These are phyloP conservation scores for Apotomis betuletana DNA, from an alignment of 2,888 invertebrate genomes.

Conservation along the genomic window DNA sequence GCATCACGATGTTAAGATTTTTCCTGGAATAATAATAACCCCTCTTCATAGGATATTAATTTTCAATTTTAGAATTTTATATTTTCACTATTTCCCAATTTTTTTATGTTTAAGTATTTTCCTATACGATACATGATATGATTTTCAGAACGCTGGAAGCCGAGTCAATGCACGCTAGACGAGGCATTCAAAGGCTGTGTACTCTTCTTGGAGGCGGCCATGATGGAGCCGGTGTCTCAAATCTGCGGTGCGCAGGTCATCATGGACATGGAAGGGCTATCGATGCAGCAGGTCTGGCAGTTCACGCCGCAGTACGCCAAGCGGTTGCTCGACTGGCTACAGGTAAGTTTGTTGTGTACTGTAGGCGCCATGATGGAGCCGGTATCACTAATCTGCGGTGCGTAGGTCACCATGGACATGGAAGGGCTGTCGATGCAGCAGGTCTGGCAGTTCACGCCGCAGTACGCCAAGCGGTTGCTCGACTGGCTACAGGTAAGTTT, in stretches of 20 bases:
- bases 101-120: too few species aligned
- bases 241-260: slow-evolving; percentile 91
- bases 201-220: slow-evolving; percentile 91
- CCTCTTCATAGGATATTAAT: too few species aligned
- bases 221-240: slow-evolving; percentile 90
- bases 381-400: slow-evolving; percentile 89
- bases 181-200: slow-evolving; percentile 93
- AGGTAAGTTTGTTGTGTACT: slow-evolving; percentile 72
- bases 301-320: slow-evolving; percentile 94
- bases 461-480: slow-evolving; percentile 92
- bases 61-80: too few species aligned
- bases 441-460: slow-evolving; percentile 93
- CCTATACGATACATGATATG: not conserved
- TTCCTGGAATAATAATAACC: too few species aligned
- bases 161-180: slow-evolving; percentile 89
- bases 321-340: slow-evolving; percentile 92
- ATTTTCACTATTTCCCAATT: too few species aligned
- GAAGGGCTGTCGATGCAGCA: slow-evolving; percentile 91
- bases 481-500: slow-evolving; percentile 89
- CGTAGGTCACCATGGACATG: slow-evolving; percentile 93
- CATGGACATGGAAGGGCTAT: slow-evolving; percentile 93
- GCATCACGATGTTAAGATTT: too few species aligned
- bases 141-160: slow-evolving; percentile 90
- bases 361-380: slow-evolving; percentile 87
- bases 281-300: slow-evolving; percentile 92